Evolutionary conservation across 2,797 vertebrate genomes (phyloP).

Genomic region (Enteromius viviparus): DNA sequence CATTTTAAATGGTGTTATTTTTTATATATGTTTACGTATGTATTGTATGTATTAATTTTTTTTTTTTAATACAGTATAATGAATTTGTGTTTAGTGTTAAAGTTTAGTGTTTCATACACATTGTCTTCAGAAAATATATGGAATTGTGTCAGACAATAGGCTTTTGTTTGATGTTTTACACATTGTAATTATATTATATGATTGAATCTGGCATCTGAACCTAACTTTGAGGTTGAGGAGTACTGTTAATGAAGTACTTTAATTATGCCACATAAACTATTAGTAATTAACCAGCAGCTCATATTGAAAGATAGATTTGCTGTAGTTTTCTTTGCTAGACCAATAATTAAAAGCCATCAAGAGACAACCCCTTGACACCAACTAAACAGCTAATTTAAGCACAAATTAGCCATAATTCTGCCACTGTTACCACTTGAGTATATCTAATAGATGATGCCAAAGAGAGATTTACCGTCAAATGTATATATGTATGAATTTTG

Average conservation of each 20-base stretch:
- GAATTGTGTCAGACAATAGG: neutral
- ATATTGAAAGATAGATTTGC: conserved; percentile 26
- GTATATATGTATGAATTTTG: neutral
- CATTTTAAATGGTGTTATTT: too few relatives aligned
- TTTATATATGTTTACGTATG: too few relatives aligned
- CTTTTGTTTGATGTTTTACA: neutral
- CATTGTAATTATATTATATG: conserved; percentile 17
- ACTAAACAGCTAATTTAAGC: conserved; percentile 33
- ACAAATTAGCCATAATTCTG: conserved; percentile 19
- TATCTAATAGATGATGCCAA: neutral
- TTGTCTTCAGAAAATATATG: conserved; percentile 1
- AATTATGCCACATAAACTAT: conserved; percentile 19
- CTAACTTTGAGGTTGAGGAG: conserved; percentile 5
- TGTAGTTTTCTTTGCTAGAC: conserved; percentile 2
- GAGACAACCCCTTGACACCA: conserved; percentile 10
- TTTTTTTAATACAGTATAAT: too few relatives aligned
- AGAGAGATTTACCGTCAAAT: neutral
- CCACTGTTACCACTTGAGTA: neutral
- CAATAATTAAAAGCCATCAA: conserved; percentile 30
- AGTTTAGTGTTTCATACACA: neutral
- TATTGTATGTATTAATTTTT: too few relatives aligned
- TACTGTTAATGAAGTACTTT: conserved; percentile 20
- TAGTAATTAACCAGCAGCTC: neutral
- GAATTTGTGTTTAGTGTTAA: neutral
- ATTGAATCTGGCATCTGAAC: conserved; percentile 12